These are phyloP conservation scores for Petrocephalus schoutedeni DNA, from an alignment of 2,797 vertebrate genomes.

Conservation along the genomic window DNA sequence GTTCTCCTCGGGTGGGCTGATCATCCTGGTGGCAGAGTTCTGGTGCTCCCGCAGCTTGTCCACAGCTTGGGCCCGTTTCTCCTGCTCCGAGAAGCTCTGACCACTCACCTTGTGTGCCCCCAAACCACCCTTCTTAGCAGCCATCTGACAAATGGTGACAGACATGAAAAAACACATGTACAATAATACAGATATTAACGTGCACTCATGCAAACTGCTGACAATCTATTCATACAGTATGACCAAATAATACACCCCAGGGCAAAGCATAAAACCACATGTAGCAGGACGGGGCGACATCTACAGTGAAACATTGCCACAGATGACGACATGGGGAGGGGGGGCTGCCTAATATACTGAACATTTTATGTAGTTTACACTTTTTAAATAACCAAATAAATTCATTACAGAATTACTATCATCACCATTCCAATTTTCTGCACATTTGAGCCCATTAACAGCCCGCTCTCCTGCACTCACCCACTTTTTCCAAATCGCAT, in stretches of 20 bases:
- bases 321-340: background rate
- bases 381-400: background rate
- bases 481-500: background rate
- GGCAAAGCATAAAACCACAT: background rate
- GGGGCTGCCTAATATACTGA: background rate
- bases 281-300: background rate
- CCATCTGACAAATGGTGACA: conserved; percentile 59
- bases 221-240: background rate
- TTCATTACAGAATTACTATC: too few species aligned
- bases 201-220: background rate
- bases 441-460: background rate
- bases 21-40: conserved; percentile 49
- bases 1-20: conserved; percentile 56
- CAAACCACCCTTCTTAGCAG: conserved; percentile 79
- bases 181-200: background rate
- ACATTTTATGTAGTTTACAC: background rate
- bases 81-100: conserved; percentile 77
- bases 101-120: conserved; percentile 89
- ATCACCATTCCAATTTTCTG: background rate
- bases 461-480: background rate
- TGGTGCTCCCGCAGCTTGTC: conserved; percentile 73
- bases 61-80: conserved; percentile 83
- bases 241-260: background rate
- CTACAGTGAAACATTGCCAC: background rate
- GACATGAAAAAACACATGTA: background rate